Evolutionary conservation across 2,113 vertebrate species (phyloP), one percentile per base, ranked within the genome.

Genomic region (Sciurus niger): DNA sequence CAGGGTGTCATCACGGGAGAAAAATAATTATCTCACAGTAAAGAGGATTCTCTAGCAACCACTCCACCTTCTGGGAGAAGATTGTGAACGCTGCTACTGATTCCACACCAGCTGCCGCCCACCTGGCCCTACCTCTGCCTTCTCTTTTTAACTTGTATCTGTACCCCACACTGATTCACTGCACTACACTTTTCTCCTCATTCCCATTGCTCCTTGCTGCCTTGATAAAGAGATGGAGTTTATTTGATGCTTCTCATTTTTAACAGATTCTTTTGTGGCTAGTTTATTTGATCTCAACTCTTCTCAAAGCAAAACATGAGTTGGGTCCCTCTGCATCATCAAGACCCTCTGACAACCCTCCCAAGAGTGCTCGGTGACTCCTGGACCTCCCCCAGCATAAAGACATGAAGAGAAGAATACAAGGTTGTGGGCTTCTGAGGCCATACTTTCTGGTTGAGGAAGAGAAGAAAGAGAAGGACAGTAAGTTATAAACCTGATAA

Each of bases 191-290:
- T 60, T 46, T 14, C 22, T 82, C 58, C 48, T 37, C 9, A 51
- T 1, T 2, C 28, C 2, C 1, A 37, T 48, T 46, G 46, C 73
- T 12, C 28, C 1, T 73, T 67, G 32, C 43, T 82, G 32, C 5
- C 10, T 76, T 87, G n/a, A 53, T n/a, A 25, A 87, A 6, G 16
- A 51, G 28, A 32, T 80, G 9, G 22, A 60, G 12, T 60, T 80
- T 90, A 63, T 87, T 43, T 70, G 90, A 83, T 77, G 34, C 2
- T 87, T 76, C 32, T 51, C 43, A 76, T 14, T 76, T 96, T 73
- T 51, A 84, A 46, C 53, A 65, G 18, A 78, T 55, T 6, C 28
- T 34, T 90, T 65, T 30, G 20, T 74, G n/a, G 20, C 4, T 76
- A 46, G 20, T 2, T 53, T 79, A 80, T 60, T 43, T 84, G 79